Evolutionary conservation across 2,113 vertebrate genomes (phyloP), one percentile per base, ranked within the genome.

Genomic region (Aleadryas rufinucha): DNA sequence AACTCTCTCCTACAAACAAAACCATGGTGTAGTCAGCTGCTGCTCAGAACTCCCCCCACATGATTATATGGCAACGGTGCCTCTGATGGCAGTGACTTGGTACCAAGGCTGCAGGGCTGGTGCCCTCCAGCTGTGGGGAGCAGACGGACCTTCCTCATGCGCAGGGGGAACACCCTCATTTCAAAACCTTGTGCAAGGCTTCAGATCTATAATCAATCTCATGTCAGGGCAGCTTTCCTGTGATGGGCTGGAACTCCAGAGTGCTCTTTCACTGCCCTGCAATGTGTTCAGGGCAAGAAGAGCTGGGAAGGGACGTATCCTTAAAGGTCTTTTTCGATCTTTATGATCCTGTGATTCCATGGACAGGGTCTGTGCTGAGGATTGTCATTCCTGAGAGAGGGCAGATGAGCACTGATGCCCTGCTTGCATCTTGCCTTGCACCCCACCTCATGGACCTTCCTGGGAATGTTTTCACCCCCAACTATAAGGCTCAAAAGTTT

Each of bases 1-100:
- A 99, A 99, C 94, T 99, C 99, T 96, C 97, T 98, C 97, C 99
- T 99, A 79, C 21, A 93, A 95, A 53, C 12, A 52, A 78, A 92
- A n/a, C 26, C 35, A 60, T 0, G 24, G 11, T 7, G 39, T 1
- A 57, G 28, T 93, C 76, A 86, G 53, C 52, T 47, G 39, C 64
- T 83, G 70, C 64, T 74, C 54, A 41, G 17, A 63, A 56, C 16
- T 23, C 53, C 63, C 59, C 44, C 35, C 31, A 14, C 13, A 3
- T 8, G 19, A 26, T 61, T 18, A 1, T 13, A 15, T 7, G 47
- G 47, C 53, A n/a, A 16, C 0, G 1, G 68, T 52, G 22, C 65
- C 57, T 37, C 49, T 44, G 54, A 30, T 20, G 39, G 41, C 75
- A 24, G 68, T 7, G 31, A 23, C 50, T 79, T 65, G 37, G 19